Base-by-base conservation (phyloP, 2,797 vertebrate genomes). In the Microtus californicus region DNA sequence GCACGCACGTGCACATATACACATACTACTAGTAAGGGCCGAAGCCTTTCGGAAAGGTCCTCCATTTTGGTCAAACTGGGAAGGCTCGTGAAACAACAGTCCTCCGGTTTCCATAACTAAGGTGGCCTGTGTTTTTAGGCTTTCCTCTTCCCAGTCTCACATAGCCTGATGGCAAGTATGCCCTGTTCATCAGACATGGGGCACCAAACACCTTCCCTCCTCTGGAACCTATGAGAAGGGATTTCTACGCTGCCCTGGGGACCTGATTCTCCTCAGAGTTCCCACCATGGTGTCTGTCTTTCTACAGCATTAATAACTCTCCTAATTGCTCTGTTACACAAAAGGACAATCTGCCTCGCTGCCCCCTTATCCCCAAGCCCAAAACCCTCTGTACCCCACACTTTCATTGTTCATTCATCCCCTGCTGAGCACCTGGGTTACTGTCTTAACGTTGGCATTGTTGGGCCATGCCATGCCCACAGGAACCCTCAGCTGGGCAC, bases 301-400 rank as follows among this genome's bases (percentile, higher is more conserved):
- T 54, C 65, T 51, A 37, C 19, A 27, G 25, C 48, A 87, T 56
- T 56, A 87, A 17, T 40, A 73, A 56, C 67, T 21, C 31, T 56
- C 67, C n/a, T 73, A 54, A 71, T 25, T 48, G 31, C 25, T 48
- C 43, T 56, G 48, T 40, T 73, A 73, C 9, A 48, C 23, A 11
- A 73, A 56, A 87, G 9, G 15, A 56, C 25, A 31, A 29, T 54
- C n/a, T 6, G n/a, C 25, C 67, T 54, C 23, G 2, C 34, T 40
- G 48, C n/a, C 34, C 6, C 48, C 56, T 73, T 31, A 40, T 1
- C 37, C 15, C 25, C n/a, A 87, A 73, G 29, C 67, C 23, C 25
- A 4, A 56, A 73, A 23, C 48, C 37, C 9, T 40, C 69, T 17
- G n/a, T 3, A 3, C 0, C 3, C 14, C 13, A 14, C 2, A 21